Evolutionary conservation across 1,140 invertebrate genomes (phyloP).

Genomic region (Berghia stephanieae): DNA sequence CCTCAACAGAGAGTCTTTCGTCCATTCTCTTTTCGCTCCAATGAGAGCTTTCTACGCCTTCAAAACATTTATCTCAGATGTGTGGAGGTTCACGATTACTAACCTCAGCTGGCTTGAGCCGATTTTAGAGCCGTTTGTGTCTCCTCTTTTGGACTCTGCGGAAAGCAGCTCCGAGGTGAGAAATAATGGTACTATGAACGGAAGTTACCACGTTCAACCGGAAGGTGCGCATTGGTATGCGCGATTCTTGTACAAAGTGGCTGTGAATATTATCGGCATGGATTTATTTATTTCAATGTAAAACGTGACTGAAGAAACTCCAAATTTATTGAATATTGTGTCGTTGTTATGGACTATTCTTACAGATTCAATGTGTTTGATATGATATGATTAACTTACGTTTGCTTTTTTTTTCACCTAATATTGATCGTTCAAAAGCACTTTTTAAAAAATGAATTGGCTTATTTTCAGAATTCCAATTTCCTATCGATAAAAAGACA

Average conservation of each 20-base stretch:
- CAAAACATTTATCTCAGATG: background rate
- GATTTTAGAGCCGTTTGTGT: background rate
- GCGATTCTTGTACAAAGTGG: slow-evolving; percentile 77
- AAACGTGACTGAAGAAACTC: no score
- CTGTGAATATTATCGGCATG: slow-evolving; percentile 48
- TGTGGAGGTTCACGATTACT: slow-evolving; percentile 35
- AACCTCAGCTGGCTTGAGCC: slow-evolving; percentile 31
- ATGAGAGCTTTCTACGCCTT: slow-evolving; percentile 71
- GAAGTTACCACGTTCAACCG: no score
- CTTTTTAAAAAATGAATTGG: no score
- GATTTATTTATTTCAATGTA: slow-evolving; percentile 19
- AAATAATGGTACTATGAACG: no score
- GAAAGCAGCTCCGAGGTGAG: background rate
- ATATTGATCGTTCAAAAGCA: no score
- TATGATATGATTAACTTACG: no score
- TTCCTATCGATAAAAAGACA: no score
- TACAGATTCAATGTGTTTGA: no score
- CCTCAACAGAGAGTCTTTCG: slow-evolving; percentile 83
- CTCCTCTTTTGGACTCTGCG: slow-evolving; percentile 41
- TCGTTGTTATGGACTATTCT: no score
- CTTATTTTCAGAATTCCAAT: no score
- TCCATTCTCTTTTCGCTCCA: slow-evolving; percentile 85
- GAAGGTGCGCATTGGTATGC: slow-evolving; percentile 89
- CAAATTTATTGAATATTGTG: no score
- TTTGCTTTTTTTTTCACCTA: no score